Evolutionary conservation across 2,888 invertebrate species (phyloP), one percentile per base, ranked within the genome.

Genomic region (Muscina levida): DNA sequence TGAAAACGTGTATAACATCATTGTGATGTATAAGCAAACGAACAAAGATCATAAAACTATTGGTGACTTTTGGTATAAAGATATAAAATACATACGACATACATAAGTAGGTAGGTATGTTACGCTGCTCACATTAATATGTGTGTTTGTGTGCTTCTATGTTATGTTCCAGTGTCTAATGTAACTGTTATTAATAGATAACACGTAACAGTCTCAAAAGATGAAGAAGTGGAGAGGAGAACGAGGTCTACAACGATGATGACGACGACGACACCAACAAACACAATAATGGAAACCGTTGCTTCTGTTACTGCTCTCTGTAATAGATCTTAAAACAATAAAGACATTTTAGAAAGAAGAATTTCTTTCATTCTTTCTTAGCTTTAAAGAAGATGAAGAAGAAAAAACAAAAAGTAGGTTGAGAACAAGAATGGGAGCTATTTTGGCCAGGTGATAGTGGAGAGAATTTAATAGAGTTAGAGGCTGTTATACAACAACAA

Each of bases 171-270:
- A 31, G 31, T 31, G 31, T 31, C 3, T 51, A 51, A 51, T 51
- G 51, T 51, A 51, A 51, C 51, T 51, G 51, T 51, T 51, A 51
- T 19, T 22, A 51, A 51, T 51, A 51, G 19, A 8, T 8, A 51
- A 51, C 51, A 19, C 51, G 51, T 51, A 51, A 51, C 22, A 51
- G 51, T 19, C 19, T 19, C 8, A 51, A 1, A 19, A 3, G 22
- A 8, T 10, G 51, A 8, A 19, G 19, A 19, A 15, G 11, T 44
- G 19, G 17, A 19, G n/a, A 3, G 22, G 6, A 51, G 51, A 22
- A 19, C 3, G 10, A 15, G 11, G n/a, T n/a, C n/a, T n/a, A n/a
- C n/a, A n/a, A n/a, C n/a, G n/a, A n/a, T n/a, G n/a, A 13, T 19
- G 17, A 19, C 19, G 11, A 19, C 51, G 17, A 22, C 51, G 11